phyloP scores from a whole-genome alignment of 2,797 vertebrate genomes.

The Mormyrus proboscirostris region DNA sequence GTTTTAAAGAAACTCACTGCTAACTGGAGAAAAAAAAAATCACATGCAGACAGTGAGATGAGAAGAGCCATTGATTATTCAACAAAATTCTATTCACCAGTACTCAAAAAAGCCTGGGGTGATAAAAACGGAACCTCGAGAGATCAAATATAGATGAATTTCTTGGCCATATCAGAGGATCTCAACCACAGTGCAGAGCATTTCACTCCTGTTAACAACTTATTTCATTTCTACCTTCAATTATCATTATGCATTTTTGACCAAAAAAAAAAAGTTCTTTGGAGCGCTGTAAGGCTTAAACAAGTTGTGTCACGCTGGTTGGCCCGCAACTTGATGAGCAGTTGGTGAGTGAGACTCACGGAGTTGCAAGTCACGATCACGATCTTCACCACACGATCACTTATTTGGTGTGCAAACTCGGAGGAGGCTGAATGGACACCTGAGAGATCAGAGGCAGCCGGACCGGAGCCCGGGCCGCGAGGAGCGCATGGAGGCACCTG shows the following conservation, averaged over 20 bases:
- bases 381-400: not conserved
- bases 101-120: not conserved
- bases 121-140: not conserved
- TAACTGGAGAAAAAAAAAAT: not conserved
- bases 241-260: not conserved
- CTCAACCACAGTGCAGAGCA: not conserved
- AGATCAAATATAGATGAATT: not conserved
- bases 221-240: not conserved
- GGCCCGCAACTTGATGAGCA: not conserved
- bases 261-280: not conserved
- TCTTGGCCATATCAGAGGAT: not conserved
- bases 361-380: not conserved
- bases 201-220: not conserved
- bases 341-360: not conserved
- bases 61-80: not conserved
- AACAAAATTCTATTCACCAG: not conserved
- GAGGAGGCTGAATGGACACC: not conserved
- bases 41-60: not conserved
- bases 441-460: not conserved
- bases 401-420: not conserved
- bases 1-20: not conserved
- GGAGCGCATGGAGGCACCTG: not conserved
- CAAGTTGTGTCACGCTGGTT: not conserved
- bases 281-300: not conserved
- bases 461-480: not conserved